Evolutionary conservation across 2,797 vertebrate species (phyloP), one percentile per base, ranked within the genome.

Genomic region (Onychomys leucogaster): DNA sequence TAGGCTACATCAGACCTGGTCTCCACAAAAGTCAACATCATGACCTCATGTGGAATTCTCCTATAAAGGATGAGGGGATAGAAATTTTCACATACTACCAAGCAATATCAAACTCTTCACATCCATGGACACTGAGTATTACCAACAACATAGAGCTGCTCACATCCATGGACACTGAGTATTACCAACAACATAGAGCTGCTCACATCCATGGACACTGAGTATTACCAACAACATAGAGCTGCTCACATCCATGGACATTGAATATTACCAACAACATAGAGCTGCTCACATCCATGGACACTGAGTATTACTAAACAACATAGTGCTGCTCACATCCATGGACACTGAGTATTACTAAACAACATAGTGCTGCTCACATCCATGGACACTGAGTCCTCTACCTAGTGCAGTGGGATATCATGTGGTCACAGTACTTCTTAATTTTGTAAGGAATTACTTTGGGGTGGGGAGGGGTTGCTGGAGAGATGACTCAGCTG

Each of bases 71-170:
- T 49, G 32, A 84, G n/a, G n/a, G 69, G 34, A 59, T 0, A 61
- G 89, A 96, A 76, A 92, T 93, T 92, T 92, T 25, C 81, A 78
- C 85, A 37, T 23, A 41, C 67, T 59, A 52, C 94, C 17, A 71
- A 94, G 69, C 37, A 16, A 69, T 84, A 10, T 34, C 43, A 41
- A 34, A 29, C 43, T 84, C 10, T 13, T 67, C 82, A 67, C 4
- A 27, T 5, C 8, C 37, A 6, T 32, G 25, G 80, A 63, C 37
- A 19, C n/a, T n/a, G n/a, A n/a, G n/a, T n/a, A n/a, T n/a, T n/a
- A n/a, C n/a, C n/a, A n/a, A 93, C 55, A 57, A 57, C 11, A 43
- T 16, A 46, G 46, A 52, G 57, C 65, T 34, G 25, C 0, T n/a
- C 67, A 69, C 32, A 41, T 73, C 2, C 71, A 73, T 25, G 21